phyloP scores from a whole-genome alignment of 2,888 invertebrate species.

The Cyclophora albipunctata region DNA sequence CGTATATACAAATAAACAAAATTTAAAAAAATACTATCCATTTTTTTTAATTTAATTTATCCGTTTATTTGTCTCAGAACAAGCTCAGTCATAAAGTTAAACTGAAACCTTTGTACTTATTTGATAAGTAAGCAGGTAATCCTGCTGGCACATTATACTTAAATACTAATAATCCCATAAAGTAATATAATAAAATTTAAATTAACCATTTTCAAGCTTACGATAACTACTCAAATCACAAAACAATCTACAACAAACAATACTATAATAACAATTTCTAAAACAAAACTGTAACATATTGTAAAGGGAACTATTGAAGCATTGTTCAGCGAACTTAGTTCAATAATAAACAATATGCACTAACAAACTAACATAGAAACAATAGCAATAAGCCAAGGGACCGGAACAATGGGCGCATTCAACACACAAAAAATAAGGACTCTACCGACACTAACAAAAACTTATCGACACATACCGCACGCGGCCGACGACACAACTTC shows the following conservation, averaged over 20 bases:
- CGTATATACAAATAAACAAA: too few relatives aligned
- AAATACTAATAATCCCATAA: too few relatives aligned
- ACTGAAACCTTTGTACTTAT: too few relatives aligned
- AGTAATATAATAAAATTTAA: too few relatives aligned
- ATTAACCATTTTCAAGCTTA: too few relatives aligned
- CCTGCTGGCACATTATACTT: too few relatives aligned
- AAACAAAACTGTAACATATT: constrained; percentile 6
- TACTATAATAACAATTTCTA: constrained; percentile 7
- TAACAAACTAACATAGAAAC: constrained; percentile 34
- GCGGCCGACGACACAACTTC: constrained; percentile 34
- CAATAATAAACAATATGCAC: constrained; percentile 39
- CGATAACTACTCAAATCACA: background rate
- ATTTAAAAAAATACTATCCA: too few relatives aligned
- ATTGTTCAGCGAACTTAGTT: constrained; percentile 20
- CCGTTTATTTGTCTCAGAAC: too few relatives aligned
- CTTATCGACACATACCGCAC: constrained; percentile 46
- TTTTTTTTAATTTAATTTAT: too few relatives aligned
- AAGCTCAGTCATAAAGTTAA: too few relatives aligned
- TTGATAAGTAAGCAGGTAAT: too few relatives aligned
- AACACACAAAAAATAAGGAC: constrained; percentile 49
- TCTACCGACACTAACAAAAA: constrained; percentile 41
- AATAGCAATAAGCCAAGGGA: constrained; percentile 33
- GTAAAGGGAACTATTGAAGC: constrained; percentile 25
- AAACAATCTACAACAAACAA: constrained; percentile 4
- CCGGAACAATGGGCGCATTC: constrained; percentile 51